These are phyloP conservation scores for Hemibagrus guttatus DNA, from an alignment of 2,797 vertebrate species.

Conservation along the genomic window DNA sequence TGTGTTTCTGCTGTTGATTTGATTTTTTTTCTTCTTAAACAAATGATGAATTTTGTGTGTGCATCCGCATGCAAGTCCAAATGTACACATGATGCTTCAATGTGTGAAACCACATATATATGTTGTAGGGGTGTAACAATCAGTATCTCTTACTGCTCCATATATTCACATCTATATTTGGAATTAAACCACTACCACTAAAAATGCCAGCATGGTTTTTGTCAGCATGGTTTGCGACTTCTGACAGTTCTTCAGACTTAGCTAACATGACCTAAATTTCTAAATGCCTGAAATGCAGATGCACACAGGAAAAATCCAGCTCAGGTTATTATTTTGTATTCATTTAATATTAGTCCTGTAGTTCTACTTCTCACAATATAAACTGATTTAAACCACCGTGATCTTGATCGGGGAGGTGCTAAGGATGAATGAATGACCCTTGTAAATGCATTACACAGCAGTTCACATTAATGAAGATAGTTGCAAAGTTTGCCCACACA, in stretches of 20 bases:
- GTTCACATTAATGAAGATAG: neutral
- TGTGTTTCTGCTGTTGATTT: neutral
- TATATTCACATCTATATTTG: neutral
- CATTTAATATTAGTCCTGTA: too few species aligned
- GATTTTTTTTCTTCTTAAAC: neutral
- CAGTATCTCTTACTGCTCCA: neutral
- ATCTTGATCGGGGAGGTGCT: neutral
- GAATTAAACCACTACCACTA: neutral
- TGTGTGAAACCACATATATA: constrained; percentile 3
- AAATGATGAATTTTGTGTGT: neutral
- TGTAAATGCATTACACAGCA: neutral
- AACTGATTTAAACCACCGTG: neutral
- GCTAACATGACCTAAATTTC: neutral
- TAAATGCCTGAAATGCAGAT: neutral
- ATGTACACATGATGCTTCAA: neutral
- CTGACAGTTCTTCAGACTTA: neutral
- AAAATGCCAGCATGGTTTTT: neutral
- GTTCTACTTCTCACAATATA: neutral
- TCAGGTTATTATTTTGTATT: neutral
- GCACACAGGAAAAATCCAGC: neutral
- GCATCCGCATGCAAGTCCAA: neutral
- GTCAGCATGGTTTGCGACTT: neutral
- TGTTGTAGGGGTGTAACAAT: neutral
- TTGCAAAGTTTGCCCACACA: neutral
- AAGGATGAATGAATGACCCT: neutral